Evolutionary conservation across 2,888 invertebrate genomes (phyloP), one percentile per base, ranked within the genome.

Genomic region (Cantharis flavilabris): DNA sequence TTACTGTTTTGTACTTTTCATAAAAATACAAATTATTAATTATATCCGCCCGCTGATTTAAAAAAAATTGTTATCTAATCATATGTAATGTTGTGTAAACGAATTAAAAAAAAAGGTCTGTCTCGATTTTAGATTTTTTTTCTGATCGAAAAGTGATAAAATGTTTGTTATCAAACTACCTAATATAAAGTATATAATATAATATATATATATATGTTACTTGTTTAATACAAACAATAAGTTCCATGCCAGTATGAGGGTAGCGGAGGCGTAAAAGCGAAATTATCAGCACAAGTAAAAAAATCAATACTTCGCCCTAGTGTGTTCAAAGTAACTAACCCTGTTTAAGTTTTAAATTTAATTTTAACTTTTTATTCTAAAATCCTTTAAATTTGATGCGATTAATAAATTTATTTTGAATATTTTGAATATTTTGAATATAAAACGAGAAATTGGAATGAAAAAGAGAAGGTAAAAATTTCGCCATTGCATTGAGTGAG

Each of bases 251-350:
- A 70, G 64, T 63, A 76, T 69, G 63, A 78, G 72, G 69, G 73
- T 62, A 63, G 77, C 76, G 80, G 79, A 79, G 81, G 78, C 76
- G 30, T 74, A 28, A 80, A 81, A 81, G 79, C 80, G 80, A 82
- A 83, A 83, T 84, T 80, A 84, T 83, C 82, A 83, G 81, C 82
- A 81, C 81, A 81, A 82, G 81, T 82, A 81, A 80, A 83, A 84
- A 84, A 84, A 85, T 85, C 85, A 85, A 85, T 85, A 85, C 84
- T 83, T 82, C 83, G 82, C 82, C 82, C 67, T 73, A 73, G 23
- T 49, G 49, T 73, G 69, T 73, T 49, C 69, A 67, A 65, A 73
- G 67, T 62, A 73, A 20, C 63, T 71, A 73, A 49, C 69, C 33
- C 49, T 33, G 62, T 49, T 65, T 64, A 63, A 33, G 20, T 70